Evolutionary conservation across 2,888 invertebrate species (phyloP).

Genomic region (Andrena trimmerana): DNA sequence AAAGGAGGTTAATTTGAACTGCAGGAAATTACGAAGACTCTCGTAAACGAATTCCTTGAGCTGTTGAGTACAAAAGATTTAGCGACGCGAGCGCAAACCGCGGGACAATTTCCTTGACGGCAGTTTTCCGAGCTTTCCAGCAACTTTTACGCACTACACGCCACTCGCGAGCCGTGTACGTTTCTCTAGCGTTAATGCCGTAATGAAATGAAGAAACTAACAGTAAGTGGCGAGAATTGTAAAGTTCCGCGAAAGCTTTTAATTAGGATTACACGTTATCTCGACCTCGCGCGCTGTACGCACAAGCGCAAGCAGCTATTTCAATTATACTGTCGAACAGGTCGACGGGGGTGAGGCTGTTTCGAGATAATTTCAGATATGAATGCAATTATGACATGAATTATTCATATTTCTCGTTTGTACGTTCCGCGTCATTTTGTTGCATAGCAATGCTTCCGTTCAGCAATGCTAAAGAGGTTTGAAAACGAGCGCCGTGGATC

Average conservation of each 20-base stretch:
- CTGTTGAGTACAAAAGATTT: background rate
- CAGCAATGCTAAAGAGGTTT: background rate
- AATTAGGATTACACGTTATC: slow-evolving; percentile 52
- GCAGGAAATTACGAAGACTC: background rate
- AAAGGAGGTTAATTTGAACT: background rate
- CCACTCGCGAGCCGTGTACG: background rate
- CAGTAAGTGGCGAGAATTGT: slow-evolving; percentile 32
- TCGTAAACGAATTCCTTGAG: background rate
- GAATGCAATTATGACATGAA: slow-evolving; percentile 25
- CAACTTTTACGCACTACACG: background rate
- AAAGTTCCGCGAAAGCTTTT: slow-evolving; percentile 47
- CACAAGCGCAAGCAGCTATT: slow-evolving; percentile 7
- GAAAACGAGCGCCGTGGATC: background rate
- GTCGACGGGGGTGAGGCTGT: slow-evolving; percentile 19
- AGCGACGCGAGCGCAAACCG: background rate
- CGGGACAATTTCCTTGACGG: slow-evolving; percentile 10
- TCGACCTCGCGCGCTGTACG: background rate
- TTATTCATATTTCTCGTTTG: slow-evolving; percentile 17
- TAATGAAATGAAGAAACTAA: slow-evolving; percentile 42
- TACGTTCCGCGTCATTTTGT: background rate
- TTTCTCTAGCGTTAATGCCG: slow-evolving; percentile 16
- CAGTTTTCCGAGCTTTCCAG: background rate
- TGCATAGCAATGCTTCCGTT: background rate
- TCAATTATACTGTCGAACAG: slow-evolving; percentile 45
- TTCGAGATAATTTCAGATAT: slow-evolving; percentile 35